Evolutionary conservation across 2,797 vertebrate species (phyloP).

Genomic region (Danio albolineatus): DNA sequence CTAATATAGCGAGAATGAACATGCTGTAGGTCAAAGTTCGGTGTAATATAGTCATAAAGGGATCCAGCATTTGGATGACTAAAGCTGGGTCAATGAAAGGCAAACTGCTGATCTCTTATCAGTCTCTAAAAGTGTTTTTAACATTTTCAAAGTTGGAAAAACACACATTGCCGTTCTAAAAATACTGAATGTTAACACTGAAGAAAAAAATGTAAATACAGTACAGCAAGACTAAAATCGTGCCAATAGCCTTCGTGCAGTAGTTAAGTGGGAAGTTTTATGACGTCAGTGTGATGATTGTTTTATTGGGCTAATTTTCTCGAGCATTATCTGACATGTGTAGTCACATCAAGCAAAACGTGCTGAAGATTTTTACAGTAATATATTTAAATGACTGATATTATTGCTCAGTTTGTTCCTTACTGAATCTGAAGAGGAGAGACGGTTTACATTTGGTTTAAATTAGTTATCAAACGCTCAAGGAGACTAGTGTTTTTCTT

Average conservation of each 20-base stretch:
- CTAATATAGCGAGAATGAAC: conserved; percentile 25
- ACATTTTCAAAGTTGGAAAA: not conserved
- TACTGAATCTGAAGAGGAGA: not conserved
- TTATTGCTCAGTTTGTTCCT: not conserved
- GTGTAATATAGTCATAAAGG: conserved; percentile 20
- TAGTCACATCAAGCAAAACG: not conserved
- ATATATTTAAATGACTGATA: conserved; percentile 2
- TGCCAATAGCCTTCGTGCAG: no score
- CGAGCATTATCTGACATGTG: not conserved
- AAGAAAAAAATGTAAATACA: not conserved
- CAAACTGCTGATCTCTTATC: conserved; percentile 22
- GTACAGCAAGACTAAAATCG: not conserved
- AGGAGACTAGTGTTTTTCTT: not conserved
- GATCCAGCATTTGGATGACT: not conserved
- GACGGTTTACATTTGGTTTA: not conserved
- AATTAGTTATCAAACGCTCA: not conserved
- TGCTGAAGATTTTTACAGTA: not conserved
- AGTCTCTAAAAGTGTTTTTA: conserved; percentile 22
- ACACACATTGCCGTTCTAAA: not conserved
- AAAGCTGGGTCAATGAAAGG: conserved; percentile 1
- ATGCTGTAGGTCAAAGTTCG: conserved; percentile 53
- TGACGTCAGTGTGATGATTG: not conserved
- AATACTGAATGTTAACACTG: not conserved
- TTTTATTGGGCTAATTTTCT: conserved; percentile 14
- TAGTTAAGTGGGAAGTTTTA: not conserved